phyloP scores from a whole-genome alignment of 2,113 vertebrate species.

The Dermatemys mawii region DNA sequence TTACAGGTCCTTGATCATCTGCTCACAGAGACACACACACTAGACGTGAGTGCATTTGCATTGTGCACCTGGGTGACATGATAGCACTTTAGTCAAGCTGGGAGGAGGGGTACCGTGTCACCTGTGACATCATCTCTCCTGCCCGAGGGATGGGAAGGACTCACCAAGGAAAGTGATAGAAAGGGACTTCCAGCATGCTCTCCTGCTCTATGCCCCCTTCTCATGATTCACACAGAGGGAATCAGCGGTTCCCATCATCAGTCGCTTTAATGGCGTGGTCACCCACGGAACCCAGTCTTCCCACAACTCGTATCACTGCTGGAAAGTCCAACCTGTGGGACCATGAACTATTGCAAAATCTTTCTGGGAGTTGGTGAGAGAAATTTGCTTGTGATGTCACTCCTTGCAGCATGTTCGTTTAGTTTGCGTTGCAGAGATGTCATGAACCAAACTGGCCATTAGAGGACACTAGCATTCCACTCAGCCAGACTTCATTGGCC shows the following conservation, averaged over 20 bases:
- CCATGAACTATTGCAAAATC: background rate
- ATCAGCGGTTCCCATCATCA: background rate
- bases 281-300: background rate
- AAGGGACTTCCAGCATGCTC: background rate
- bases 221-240: background rate
- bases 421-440: background rate
- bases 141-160: background rate
- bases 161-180: background rate
- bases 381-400: background rate
- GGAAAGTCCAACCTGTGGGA: background rate
- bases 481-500: background rate
- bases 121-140: background rate
- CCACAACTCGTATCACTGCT: background rate
- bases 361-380: background rate
- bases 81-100: background rate
- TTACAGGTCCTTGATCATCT: background rate
- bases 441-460: slow-evolving; percentile 34
- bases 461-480: slow-evolving; percentile 64
- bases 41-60: background rate
- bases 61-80: background rate
- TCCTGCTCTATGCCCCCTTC: background rate
- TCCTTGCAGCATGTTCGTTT: background rate
- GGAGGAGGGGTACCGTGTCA: background rate
- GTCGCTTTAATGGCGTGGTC: background rate
- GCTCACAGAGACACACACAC: background rate